Evolutionary conservation across 1,140 invertebrate genomes (phyloP).

Genomic region (Brachionus rotundiformis): DNA sequence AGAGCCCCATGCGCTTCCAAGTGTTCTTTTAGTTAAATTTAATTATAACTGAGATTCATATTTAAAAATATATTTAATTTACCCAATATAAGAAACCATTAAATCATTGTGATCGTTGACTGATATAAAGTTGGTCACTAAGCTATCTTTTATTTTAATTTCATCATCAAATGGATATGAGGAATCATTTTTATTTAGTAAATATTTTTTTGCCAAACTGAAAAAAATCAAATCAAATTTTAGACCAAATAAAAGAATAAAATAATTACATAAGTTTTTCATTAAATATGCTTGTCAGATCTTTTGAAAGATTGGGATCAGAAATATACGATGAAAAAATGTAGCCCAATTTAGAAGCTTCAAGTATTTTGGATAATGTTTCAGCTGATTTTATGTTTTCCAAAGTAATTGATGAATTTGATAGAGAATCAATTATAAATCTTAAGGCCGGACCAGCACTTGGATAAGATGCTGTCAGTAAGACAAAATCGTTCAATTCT

Average conservation of each 20-base stretch:
- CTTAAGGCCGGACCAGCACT: slow-evolving; percentile 5
- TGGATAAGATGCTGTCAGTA: slow-evolving; percentile 16
- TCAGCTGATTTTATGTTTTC: not conserved
- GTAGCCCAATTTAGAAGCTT: slow-evolving; percentile 31
- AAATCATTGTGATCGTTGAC: slow-evolving; percentile 51
- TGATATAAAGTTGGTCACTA: slow-evolving; percentile 23
- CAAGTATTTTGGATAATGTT: not conserved
- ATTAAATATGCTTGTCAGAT: not conserved
- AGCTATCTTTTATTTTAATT: not conserved
- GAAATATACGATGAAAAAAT: slow-evolving; percentile 21
- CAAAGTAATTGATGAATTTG: not conserved
- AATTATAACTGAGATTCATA: too few relatives aligned
- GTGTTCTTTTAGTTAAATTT: too few relatives aligned
- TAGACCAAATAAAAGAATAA: not conserved
- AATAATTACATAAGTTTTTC: slow-evolving; percentile 9
- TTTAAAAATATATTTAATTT: too few relatives aligned
- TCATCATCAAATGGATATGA: not conserved
- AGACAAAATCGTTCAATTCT: slow-evolving; percentile 14
- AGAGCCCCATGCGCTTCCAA: slow-evolving; percentile 17
- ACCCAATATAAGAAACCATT: slow-evolving; percentile 51
- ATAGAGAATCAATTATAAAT: slow-evolving; percentile 4
- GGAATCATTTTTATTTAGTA: not conserved
- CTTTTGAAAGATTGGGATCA: not conserved
- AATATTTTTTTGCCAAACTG: slow-evolving; percentile 14
- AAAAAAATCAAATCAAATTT: not conserved